Evolutionary conservation across 1,140 invertebrate species (phyloP).

Genomic region (Drosophila equinoxialis): DNA sequence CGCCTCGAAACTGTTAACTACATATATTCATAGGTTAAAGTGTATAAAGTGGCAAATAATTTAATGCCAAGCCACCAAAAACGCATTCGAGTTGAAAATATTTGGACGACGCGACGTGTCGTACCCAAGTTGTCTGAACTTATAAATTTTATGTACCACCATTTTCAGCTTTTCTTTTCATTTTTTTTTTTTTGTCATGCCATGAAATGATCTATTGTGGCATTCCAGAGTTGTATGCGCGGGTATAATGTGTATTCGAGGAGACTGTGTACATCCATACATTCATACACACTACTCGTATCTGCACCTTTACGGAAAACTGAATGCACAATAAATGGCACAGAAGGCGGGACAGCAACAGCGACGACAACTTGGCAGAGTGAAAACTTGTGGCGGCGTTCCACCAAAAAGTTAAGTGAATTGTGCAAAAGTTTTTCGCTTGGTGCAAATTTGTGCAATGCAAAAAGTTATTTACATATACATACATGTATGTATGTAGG

Average conservation of each 20-base stretch:
- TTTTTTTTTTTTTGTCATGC: conserved; percentile 37
- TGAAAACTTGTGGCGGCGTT: conserved; percentile 60
- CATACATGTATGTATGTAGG: background rate
- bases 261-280: background rate
- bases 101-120: conserved; percentile 37
- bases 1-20: background rate
- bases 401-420: conserved; percentile 77
- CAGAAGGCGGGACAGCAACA: conserved; percentile 10
- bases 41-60: conserved; percentile 53
- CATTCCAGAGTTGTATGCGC: conserved; percentile 43
- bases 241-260: conserved; percentile 8
- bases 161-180: background rate
- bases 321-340: conserved; percentile 51
- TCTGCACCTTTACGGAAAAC: conserved; percentile 10
- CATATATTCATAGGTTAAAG: conserved; percentile 54
- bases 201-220: conserved; percentile 23
- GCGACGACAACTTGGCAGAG: conserved; percentile 34
- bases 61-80: conserved; percentile 45
- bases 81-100: conserved; percentile 66
- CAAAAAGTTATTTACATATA: conserved; percentile 50
- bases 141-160: background rate
- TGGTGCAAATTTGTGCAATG: conserved; percentile 70
- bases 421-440: conserved; percentile 75
- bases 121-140: conserved; percentile 40
- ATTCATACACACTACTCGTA: background rate